phyloP scores from a whole-genome alignment of 2,888 invertebrate species.

The Tetrapedia diversipes region DNA sequence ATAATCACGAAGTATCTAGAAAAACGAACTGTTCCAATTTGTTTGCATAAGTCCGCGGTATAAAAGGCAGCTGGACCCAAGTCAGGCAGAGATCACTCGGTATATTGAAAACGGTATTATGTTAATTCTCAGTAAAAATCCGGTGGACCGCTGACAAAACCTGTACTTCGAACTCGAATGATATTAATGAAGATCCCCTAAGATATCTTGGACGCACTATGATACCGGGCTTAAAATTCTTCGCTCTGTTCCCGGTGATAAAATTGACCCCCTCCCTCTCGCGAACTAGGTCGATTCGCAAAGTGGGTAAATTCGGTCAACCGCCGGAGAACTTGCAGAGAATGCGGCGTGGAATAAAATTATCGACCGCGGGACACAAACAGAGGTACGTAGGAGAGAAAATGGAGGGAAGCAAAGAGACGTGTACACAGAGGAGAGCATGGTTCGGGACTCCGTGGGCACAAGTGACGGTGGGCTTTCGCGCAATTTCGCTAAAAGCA shows the following conservation, averaged over 20 bases:
- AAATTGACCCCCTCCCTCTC: conserved; percentile 28
- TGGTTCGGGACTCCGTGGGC: too few species aligned
- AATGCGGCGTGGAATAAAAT: conserved; percentile 41
- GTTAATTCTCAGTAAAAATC: too few species aligned
- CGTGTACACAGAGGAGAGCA: conserved; percentile 41
- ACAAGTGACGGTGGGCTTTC: conserved; percentile 76
- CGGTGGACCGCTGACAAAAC: too few species aligned
- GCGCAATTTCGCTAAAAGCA: conserved; percentile 80
- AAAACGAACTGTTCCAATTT: too few species aligned
- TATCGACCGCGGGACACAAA: conserved; percentile 60
- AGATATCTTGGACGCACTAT: too few species aligned
- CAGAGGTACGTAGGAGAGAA: conserved; percentile 10
- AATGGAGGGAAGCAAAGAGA: conserved; percentile 27
- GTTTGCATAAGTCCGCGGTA: too few species aligned
- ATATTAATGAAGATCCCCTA: not conserved
- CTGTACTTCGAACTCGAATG: too few species aligned
- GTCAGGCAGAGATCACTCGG: too few species aligned
- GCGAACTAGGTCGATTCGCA: conserved; percentile 31
- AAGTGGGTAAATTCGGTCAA: conserved; percentile 24
- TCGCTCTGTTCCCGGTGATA: not conserved
- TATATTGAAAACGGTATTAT: too few species aligned
- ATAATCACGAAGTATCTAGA: too few species aligned
- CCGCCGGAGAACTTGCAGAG: conserved; percentile 14
- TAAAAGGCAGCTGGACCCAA: too few species aligned
- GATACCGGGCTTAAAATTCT: not conserved